Percentiles rank a stretch among this genome's conserved stretches.
Evolutionary conservation across 2,113 vertebrate species (phyloP).

Genomic region (Jacana jacana): DNA sequence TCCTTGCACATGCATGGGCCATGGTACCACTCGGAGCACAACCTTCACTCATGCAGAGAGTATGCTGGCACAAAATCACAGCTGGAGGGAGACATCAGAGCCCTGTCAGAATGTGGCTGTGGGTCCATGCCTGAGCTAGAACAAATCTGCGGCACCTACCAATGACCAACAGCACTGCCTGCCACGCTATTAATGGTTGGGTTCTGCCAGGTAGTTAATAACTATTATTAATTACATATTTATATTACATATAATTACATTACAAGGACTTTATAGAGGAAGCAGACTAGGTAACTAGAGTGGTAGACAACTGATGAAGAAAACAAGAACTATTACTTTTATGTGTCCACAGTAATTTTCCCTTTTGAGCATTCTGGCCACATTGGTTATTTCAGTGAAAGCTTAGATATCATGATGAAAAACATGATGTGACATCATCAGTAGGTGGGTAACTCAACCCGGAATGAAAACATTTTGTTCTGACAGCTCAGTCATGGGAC

Average conservation of each 20-base stretch:
- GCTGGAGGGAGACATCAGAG: not conserved
- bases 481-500: not conserved
- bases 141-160: not conserved
- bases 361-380: not conserved
- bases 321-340: not conserved
- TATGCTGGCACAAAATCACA: not conserved
- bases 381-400: not conserved
- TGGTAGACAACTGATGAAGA: not conserved
- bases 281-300: not conserved
- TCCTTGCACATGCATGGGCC: not conserved
- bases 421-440: not conserved
- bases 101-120: not conserved
- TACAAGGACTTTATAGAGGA: not conserved
- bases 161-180: not conserved
- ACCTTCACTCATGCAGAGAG: not conserved
- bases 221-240: not conserved
- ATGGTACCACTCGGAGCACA: not conserved
- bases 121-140: not conserved
- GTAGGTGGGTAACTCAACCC: not conserved
- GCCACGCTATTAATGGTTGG: not conserved
- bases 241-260: too few species aligned
- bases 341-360: not conserved
- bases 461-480: not conserved
- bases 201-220: not conserved
- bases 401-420: not conserved